Percentiles rank a stretch among this genome's conserved stretches.
These are phyloP conservation scores for Catharus fuscescens DNA, from an alignment of 2,113 vertebrate genomes.

Conservation along the genomic window DNA sequence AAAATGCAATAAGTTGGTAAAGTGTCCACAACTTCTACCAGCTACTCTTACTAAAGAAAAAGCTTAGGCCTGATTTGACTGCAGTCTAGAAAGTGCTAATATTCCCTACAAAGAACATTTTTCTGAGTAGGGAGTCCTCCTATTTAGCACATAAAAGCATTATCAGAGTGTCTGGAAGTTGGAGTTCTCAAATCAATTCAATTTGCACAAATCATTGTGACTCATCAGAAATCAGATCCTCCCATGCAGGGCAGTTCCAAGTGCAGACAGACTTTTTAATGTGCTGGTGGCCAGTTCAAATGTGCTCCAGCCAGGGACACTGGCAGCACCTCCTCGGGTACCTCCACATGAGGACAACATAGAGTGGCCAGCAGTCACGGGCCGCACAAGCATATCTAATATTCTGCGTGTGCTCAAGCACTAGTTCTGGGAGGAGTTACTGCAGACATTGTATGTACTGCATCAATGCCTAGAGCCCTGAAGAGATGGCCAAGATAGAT, in stretches of 20 bases:
- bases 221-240: neutral
- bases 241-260: neutral
- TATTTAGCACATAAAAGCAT: neutral
- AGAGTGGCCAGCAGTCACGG: fast-evolving
- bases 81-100: neutral
- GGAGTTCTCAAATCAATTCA: neutral
- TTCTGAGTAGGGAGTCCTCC: neutral
- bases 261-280: neutral
- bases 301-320: neutral
- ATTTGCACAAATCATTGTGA: neutral
- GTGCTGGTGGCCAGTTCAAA: neutral
- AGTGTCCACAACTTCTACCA: neutral
- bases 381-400: fast-evolving
- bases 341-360: fast-evolving
- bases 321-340: neutral
- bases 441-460: neutral
- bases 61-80: neutral
- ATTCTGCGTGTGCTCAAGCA: neutral
- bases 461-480: neutral
- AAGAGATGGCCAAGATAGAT: neutral
- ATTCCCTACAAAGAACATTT: neutral
- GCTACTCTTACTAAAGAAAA: neutral
- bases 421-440: neutral
- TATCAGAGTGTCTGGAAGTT: neutral
- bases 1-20: neutral